Conservation (phyloP, 2,888 invertebrate genomes). For the Syrphus vitripennis region DNA sequence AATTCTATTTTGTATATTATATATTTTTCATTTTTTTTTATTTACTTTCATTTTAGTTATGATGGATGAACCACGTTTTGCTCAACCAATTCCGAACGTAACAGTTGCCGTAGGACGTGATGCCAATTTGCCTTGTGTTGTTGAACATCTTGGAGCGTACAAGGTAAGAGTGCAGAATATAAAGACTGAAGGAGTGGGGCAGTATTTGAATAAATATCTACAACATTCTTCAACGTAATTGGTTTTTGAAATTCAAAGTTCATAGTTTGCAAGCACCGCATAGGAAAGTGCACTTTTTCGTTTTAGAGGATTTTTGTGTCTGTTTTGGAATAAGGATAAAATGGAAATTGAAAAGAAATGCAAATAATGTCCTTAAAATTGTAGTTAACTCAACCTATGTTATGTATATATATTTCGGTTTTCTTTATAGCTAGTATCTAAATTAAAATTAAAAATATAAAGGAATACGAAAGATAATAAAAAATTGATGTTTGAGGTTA, state of each 20-base stretch:
- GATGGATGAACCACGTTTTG: slow-evolving; percentile 93
- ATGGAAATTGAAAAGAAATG: background rate
- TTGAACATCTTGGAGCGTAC: slow-evolving; percentile 93
- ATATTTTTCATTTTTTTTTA: background rate
- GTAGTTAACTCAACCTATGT: background rate
- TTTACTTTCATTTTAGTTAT: slow-evolving; percentile 84
- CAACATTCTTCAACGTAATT: slow-evolving; percentile 25
- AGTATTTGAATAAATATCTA: slow-evolving; percentile 41
- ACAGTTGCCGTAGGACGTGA: slow-evolving; percentile 95
- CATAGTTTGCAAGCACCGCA: background rate
- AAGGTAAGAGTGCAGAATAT: slow-evolving; percentile 85
- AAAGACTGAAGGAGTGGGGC: no score
- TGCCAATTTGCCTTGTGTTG: slow-evolving; percentile 93
- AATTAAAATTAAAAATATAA: no score
- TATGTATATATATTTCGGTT: no score
- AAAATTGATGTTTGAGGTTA: no score
- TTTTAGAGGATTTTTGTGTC: background rate
- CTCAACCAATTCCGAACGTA: slow-evolving; percentile 95
- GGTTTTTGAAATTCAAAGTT: slow-evolving; percentile 8
- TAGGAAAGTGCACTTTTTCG: slow-evolving; percentile 9
- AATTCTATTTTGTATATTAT: background rate
- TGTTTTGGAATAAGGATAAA: background rate
- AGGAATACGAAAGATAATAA: no score
- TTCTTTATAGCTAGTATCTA: no score
- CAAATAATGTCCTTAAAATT: slow-evolving; percentile 1